Base-by-base conservation (phyloP, 2,113 vertebrate genomes). In the Polyodon spathula region DNA sequence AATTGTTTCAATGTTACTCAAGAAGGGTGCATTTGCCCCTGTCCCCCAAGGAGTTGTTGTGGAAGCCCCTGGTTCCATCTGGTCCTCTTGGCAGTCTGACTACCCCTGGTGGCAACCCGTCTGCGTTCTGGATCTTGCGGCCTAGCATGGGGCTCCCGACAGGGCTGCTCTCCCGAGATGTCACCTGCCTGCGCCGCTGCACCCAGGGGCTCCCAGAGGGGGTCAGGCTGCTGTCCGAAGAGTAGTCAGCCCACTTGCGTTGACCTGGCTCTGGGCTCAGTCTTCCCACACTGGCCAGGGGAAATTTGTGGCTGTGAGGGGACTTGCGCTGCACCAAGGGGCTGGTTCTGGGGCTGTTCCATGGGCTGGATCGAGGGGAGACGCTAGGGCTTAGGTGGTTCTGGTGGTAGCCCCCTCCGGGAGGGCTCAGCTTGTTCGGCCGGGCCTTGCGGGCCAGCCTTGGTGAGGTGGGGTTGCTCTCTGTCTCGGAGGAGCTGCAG, bases 161-260 rank as follows among this genome's bases (percentile, higher is more conserved):
- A 0, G 94, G 93, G 51, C 92, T 97, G 73, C 84, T 94, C 79
- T 96, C 92, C 72, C 88, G 91, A 0, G 86, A 88, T 0, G 85
- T 84, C 68, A 88, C 92, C 68, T 93, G 94, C 63, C 88, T 83
- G 54, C 96, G 85, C n/a, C 95, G 85, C 65, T 91, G 96, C 3
- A 96, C 92, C 96, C 96, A 98, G 0, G 95, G 96, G 65, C 96
- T 98, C n/a, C 92, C 87, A 0, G 88, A 97, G 4, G 96, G 95
- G 0, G 96, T 97, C 66, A 84, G 68, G 48, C 95, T 98, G 76
- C 95, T 98, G 63, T 98, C 96, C 0, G 93, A 98, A 17, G 95
- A 98, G 69, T 95, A 94, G 79, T 98, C 96, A 1, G 66, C 80
- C 66, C 86, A 84, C 51, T 88, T 91, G 14, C 83, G 91, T 27